Evolutionary conservation across 2,888 invertebrate genomes (phyloP).

Genomic region (Epiblema foenella): DNA sequence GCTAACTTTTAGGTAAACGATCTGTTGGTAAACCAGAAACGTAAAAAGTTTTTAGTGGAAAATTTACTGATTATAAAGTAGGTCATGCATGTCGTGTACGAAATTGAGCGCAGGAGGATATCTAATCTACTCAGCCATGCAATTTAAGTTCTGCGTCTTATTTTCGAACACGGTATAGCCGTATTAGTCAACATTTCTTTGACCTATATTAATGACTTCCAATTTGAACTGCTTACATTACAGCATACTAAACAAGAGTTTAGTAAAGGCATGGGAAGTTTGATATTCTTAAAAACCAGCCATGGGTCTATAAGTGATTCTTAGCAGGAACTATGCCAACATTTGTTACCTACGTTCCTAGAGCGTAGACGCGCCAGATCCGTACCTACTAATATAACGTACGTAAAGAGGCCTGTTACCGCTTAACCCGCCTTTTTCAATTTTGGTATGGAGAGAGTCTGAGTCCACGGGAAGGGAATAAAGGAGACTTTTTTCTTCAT

Average conservation of each 20-base stretch:
- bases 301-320: too few relatives aligned
- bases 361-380: too few relatives aligned
- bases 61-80: constrained; percentile 36
- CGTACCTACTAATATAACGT: too few relatives aligned
- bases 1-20: neutral
- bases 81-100: constrained; percentile 40
- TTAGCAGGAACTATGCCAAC: too few relatives aligned
- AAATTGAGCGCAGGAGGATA: constrained; percentile 38
- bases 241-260: too few relatives aligned
- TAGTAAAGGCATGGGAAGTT: too few relatives aligned
- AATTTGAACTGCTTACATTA: neutral
- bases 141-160: constrained; percentile 35
- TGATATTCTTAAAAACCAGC: too few relatives aligned
- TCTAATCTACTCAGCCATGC: constrained; percentile 27
- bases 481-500: neutral
- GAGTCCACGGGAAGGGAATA: too few relatives aligned
- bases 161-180: constrained; percentile 22
- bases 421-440: too few relatives aligned
- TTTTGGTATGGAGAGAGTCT: too few relatives aligned
- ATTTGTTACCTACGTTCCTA: too few relatives aligned
- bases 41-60: constrained; percentile 18
- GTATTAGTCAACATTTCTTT: constrained; percentile 26
- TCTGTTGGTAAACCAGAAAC: neutral
- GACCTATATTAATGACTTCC: constrained; percentile 18
- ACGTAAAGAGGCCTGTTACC: too few relatives aligned